Base-by-base conservation (phyloP, 2,888 invertebrate genomes). In the Phania funesta region DNA sequence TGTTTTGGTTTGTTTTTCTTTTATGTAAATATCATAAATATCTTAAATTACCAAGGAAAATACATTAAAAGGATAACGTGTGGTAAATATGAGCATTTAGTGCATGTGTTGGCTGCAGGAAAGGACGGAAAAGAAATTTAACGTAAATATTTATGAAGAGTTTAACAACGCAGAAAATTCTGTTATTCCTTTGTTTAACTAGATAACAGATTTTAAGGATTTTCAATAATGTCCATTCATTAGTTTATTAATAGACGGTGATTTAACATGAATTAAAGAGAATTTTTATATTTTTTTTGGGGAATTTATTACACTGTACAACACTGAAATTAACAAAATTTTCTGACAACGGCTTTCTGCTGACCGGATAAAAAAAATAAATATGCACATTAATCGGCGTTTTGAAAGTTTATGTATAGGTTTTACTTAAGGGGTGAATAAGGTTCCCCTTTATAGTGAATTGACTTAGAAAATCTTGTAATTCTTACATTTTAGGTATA, bases 11-110 rank as follows among this genome's bases (percentile, higher is more conserved):
- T 73, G 9, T 50, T 32, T 58, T 38, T 74, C 48, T 29, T 44
- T 77, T 78, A 75, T 82, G 78, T 78, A 78, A 82, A 82, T 74
- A 78, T 70, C 78, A 74, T 78, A 82, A 82, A 82, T 82, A 82
- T 82, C 82, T 82, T 70, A 82, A 82, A 82, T 82, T 82, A 82
- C 78, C 60, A 54, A 74, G 64, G 74, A 78, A 82, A 78, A 82
- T 65, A 78, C 70, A 82, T 82, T 77, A 74, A 64, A 78, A 68
- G 78, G 78, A 74, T 82, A 64, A 82, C 64, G 58, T 71, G 64
- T 71, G 58, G 71, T 78, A 70, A 78, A 78, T 77, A 77, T 56
- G 32, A 32, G 64, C 32, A 70, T 67, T 58, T 58, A 22, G 64
- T 60, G 38, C 44, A 58, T 65, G 29, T 48, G 20, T 60, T 46